Evolutionary conservation across 1,140 invertebrate species (phyloP).

Genomic region (Drosophila lowei): DNA sequence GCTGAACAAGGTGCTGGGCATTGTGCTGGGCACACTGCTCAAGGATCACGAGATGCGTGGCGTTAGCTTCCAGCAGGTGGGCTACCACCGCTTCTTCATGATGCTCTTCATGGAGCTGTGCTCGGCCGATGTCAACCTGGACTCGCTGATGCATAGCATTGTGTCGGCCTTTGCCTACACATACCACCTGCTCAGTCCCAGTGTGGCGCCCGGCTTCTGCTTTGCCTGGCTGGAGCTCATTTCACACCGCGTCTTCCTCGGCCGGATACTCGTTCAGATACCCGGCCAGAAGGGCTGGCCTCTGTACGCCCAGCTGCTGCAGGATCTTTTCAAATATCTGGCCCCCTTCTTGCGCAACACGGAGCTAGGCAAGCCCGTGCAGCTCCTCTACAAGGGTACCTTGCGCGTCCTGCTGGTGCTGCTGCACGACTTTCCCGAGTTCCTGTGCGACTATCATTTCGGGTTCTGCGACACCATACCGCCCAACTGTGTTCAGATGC

Average conservation of each 20-base stretch:
- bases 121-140: slow-evolving; percentile 94
- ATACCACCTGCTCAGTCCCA: slow-evolving; percentile 94
- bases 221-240: slow-evolving; percentile 99
- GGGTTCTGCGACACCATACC: slow-evolving; percentile 99
- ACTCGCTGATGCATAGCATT: slow-evolving; percentile 84
- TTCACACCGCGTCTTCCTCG: slow-evolving; percentile 97
- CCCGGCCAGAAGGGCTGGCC: slow-evolving; percentile 94
- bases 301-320: slow-evolving; percentile 95
- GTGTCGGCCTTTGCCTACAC: slow-evolving; percentile 96
- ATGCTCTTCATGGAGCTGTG: slow-evolving; percentile 99
- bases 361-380: slow-evolving; percentile 96
- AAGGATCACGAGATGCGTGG: slow-evolving; percentile 96
- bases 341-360: slow-evolving; percentile 98
- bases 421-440: slow-evolving; percentile 99
- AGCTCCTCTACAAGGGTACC: slow-evolving; percentile 97
- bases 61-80: slow-evolving; percentile 97
- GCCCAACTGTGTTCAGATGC: slow-evolving; percentile 99
- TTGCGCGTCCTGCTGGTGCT: slow-evolving; percentile 97
- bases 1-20: slow-evolving; percentile 97
- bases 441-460: slow-evolving; percentile 99
- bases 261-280: slow-evolving; percentile 94
- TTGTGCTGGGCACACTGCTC: slow-evolving; percentile 96
- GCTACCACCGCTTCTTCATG: slow-evolving; percentile 98
- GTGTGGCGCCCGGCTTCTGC: slow-evolving; percentile 97
- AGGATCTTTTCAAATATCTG: slow-evolving; percentile 98